Evolutionary conservation across 2,888 invertebrate species (phyloP), one percentile per base, ranked within the genome.

Genomic region (Lasioglossum lativentre): DNA sequence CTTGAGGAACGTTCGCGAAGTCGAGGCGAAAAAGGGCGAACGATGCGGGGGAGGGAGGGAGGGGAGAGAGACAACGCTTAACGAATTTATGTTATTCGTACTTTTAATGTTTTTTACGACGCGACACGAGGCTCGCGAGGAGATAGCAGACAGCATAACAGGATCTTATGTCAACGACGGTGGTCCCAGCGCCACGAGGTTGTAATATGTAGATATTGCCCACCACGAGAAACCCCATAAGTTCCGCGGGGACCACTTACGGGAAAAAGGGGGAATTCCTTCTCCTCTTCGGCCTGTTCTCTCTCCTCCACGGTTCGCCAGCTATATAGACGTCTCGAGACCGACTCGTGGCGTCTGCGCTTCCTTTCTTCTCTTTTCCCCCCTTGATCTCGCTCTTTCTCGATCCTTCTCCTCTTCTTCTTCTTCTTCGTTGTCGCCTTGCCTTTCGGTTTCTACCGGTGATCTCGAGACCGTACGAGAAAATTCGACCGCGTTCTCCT

Each of bases 141-240:
- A 91, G 90, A 89, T 90, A 89, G 92, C 92, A 92, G 92, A 93
- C 90, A 91, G 91, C 91, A 93, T 93, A 93, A 93, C 92, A 93
- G 93, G 93, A 93, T 93, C 93, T 92, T 92, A 92, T 93, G 93
- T 93, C 93, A 92, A 93, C 90, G 91, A 89, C 87, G 93, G 93
- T 93, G 93, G 93, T 93, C 93, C 87, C 91, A 89, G 91, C 90
- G 91, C 92, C 92, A 90, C 91, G 90, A 90, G 90, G 89, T 91
- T 92, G 92, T 92, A 91, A 92, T 91, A 92, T 92, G 92, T 89
- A 92, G 92, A 92, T 92, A 92, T 90, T 91, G 91, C 90, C 90
- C 90, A 89, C 89, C 90, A 86, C 87, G 90, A 87, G 92, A 90
- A 92, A 92, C 88, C 90, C 89, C 89, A 90, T 90, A 90, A 90